phyloP scores from a whole-genome alignment of 1,140 invertebrate genomes.

The Penaeus japonicus region DNA sequence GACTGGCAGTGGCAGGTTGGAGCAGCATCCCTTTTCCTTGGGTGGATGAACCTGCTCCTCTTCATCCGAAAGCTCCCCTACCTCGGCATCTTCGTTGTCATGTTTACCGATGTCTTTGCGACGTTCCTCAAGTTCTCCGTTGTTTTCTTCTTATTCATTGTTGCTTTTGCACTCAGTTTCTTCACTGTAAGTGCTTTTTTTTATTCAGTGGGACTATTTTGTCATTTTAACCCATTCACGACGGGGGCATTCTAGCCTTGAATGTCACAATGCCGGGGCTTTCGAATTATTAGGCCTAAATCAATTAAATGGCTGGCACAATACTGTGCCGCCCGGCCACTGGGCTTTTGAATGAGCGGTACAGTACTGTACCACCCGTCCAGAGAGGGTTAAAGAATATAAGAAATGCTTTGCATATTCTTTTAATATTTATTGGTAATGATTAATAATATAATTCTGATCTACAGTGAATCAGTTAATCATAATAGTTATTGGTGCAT shows the following conservation, averaged over 20 bases:
- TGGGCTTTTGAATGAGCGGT: too few relatives aligned
- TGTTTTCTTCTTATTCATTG: constrained; percentile 68
- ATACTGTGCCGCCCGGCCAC: too few relatives aligned
- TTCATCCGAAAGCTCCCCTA: constrained; percentile 66
- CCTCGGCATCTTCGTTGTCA: constrained; percentile 70
- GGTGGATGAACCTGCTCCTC: constrained; percentile 68
- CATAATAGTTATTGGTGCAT: neutral
- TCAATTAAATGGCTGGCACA: too few relatives aligned
- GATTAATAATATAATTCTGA: neutral
- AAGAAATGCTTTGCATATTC: neutral
- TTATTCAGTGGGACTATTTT: neutral
- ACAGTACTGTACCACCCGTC: too few relatives aligned
- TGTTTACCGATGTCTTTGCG: constrained; percentile 69
- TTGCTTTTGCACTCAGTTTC: constrained; percentile 68
- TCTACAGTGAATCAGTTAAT: neutral
- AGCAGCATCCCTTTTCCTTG: constrained; percentile 65
- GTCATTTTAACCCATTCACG: too few relatives aligned
- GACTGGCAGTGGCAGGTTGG: constrained; percentile 69
- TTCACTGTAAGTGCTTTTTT: constrained; percentile 62
- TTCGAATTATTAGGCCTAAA: too few relatives aligned
- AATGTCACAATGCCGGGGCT: too few relatives aligned
- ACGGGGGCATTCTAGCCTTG: too few relatives aligned
- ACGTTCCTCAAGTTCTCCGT: constrained; percentile 68
- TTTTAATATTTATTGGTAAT: neutral
- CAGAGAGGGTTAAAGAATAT: too few relatives aligned